Conservation (phyloP, 2,797 vertebrate species). For the Caiman crocodilus region DNA sequence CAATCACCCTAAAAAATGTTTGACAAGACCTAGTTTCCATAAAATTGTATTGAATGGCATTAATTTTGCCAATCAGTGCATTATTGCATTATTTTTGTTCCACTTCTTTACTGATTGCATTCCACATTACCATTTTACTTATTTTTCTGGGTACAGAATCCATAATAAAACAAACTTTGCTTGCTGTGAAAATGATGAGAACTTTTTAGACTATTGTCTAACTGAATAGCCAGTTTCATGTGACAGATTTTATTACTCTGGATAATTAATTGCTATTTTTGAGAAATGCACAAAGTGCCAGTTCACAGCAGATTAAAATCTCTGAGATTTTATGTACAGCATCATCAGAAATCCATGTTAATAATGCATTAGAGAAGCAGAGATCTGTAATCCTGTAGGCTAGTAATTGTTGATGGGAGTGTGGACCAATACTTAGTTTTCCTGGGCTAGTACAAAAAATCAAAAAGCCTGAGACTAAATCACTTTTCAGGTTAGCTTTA, state of each 20-base stretch:
- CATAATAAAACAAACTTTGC: background rate
- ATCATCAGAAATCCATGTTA: too few relatives aligned
- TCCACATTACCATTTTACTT: background rate
- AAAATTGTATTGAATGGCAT: background rate
- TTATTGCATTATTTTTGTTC: background rate
- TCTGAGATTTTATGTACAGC: constrained; percentile 21
- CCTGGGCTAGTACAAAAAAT: background rate
- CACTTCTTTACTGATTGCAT: background rate
- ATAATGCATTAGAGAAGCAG: background rate
- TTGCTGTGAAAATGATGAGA: background rate
- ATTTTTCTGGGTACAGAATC: background rate
- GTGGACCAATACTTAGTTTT: constrained; percentile 29
- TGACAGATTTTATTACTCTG: constrained; percentile 1
- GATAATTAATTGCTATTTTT: constrained; percentile 25
- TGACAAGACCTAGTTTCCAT: background rate
- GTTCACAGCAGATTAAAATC: constrained; percentile 26
- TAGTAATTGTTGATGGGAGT: constrained; percentile 57
- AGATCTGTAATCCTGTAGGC: background rate
- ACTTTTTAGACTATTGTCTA: constrained; percentile 24
- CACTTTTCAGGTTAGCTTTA: too few relatives aligned
- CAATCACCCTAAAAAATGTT: background rate
- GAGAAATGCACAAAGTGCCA: constrained; percentile 30
- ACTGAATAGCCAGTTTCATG: background rate
- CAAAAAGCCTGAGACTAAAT: too few relatives aligned
- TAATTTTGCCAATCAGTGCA: background rate